phyloP scores from a whole-genome alignment of 2,113 vertebrate species.

The Brevimyrus niger region DNA sequence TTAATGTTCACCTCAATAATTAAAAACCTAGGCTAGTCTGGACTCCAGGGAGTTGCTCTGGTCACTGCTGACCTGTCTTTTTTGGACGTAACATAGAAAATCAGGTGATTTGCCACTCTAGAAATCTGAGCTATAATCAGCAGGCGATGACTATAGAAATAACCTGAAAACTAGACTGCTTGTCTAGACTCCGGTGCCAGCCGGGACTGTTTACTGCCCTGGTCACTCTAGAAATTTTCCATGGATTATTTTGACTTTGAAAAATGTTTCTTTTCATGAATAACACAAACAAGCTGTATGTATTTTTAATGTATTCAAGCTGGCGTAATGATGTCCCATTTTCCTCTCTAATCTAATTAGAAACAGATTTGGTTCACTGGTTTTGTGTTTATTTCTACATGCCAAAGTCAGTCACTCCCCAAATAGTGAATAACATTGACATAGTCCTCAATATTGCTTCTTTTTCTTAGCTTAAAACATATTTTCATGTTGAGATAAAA shows the following conservation, averaged over 20 bases:
- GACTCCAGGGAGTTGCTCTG: neutral
- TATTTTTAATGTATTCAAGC: neutral
- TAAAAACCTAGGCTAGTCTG: neutral
- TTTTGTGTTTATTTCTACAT: constrained; percentile 3
- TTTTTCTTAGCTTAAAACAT: neutral
- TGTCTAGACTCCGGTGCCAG: neutral
- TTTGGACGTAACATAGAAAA: neutral
- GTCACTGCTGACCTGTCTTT: neutral
- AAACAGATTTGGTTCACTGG: constrained; percentile 10
- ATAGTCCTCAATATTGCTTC: neutral
- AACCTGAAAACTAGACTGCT: neutral
- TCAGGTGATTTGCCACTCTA: neutral
- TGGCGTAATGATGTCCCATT: neutral
- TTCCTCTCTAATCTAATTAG: constrained; percentile 8
- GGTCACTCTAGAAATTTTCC: neutral
- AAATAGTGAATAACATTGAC: constrained; percentile 6
- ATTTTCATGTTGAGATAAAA: constrained; percentile 9
- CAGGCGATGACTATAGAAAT: neutral
- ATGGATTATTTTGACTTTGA: constrained; percentile 1
- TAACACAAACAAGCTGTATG: neutral
- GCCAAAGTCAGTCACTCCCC: constrained; percentile 4
- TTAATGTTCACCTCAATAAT: neutral
- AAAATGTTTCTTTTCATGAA: constrained; percentile 10
- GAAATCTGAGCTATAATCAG: neutral
- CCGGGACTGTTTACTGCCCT: neutral